phyloP scores from a whole-genome alignment of 2,113 vertebrate genomes.

The Dryoscopus gambensis region DNA sequence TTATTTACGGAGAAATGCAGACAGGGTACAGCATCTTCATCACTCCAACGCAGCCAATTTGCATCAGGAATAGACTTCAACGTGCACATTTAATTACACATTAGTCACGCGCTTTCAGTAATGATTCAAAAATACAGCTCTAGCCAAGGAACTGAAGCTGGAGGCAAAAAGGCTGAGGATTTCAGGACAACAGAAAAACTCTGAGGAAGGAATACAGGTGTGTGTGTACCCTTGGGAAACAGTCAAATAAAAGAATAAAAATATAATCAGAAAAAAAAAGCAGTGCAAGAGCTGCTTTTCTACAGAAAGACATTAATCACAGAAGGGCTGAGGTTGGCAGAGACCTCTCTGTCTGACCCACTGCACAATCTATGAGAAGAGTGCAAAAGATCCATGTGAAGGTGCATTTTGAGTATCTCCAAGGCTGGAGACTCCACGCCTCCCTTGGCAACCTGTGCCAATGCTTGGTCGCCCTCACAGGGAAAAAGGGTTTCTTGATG shows the following conservation, averaged over 20 bases:
- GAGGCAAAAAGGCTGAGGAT: background rate
- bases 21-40: background rate
- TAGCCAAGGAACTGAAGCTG: background rate
- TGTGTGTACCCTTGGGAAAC: background rate
- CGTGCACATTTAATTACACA: background rate
- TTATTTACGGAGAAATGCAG: background rate
- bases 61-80: background rate
- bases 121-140: background rate
- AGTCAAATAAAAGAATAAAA: background rate
- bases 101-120: accelerated
- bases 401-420: background rate
- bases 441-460: background rate
- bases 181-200: background rate
- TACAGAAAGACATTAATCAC: background rate
- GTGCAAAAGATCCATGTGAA: background rate
- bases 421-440: background rate
- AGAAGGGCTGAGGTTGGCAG: no score
- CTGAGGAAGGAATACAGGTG: accelerated
- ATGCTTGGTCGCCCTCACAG: no score
- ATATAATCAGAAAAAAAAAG: background rate
- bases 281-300: background rate
- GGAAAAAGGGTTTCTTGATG: accelerated
- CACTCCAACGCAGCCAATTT: background rate
- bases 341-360: background rate
- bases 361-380: background rate